Evolutionary conservation across 2,888 invertebrate genomes (phyloP).

Genomic region (Oscheius sp.): DNA sequence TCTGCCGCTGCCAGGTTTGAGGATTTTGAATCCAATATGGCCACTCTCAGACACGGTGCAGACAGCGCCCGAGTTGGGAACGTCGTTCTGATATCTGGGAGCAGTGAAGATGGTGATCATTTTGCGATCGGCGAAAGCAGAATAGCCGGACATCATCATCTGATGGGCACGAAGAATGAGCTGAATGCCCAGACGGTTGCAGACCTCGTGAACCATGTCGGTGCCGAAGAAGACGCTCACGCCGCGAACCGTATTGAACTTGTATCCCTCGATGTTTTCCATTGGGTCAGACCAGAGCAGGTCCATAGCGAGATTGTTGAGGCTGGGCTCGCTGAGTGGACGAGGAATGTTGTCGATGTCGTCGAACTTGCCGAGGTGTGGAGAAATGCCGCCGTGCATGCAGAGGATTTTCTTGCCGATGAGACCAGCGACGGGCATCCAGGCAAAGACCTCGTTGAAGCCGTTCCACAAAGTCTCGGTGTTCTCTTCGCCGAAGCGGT

Average conservation of each 20-base stretch:
- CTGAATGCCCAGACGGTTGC: neutral
- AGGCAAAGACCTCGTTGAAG: conserved; percentile 21
- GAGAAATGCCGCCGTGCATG: conserved; percentile 15
- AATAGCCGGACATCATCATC: neutral
- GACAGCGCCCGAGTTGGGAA: conserved; percentile 7
- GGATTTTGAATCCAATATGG: neutral
- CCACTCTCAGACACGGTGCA: neutral
- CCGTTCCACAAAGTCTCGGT: neutral
- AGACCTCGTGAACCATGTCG: neutral
- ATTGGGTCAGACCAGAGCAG: conserved; percentile 9
- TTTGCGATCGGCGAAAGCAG: neutral
- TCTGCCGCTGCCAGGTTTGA: neutral
- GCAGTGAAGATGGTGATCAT: conserved; percentile 5
- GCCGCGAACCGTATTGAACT: neutral
- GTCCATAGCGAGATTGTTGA: neutral
- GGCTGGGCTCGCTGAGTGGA: neutral
- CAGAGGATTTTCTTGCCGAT: conserved; percentile 9
- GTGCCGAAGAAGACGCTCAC: conserved; percentile 9
- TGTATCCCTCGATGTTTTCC: neutral
- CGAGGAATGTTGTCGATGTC: neutral
- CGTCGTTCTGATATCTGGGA: neutral
- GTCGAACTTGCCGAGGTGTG: neutral
- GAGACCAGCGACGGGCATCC: conserved; percentile 22
- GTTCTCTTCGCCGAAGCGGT: conserved; percentile 10
- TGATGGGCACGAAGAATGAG: conserved; percentile 13